phyloP scores from a whole-genome alignment of 2,797 vertebrate genomes.

The Ateles fusciceps region DNA sequence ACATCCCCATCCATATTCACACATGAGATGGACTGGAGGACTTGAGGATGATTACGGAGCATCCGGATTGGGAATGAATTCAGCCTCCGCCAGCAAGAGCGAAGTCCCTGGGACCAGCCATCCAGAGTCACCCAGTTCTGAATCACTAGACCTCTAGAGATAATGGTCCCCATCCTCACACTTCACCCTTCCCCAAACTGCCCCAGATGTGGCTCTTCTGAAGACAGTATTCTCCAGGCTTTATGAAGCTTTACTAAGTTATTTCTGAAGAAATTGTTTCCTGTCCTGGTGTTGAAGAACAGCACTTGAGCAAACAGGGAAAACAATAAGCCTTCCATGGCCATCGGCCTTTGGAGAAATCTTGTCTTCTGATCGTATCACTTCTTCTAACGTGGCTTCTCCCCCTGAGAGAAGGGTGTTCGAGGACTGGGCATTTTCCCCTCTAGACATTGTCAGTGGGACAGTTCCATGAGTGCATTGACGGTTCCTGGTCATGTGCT shows the following conservation, averaged over 20 bases:
- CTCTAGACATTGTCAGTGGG: fast-evolving
- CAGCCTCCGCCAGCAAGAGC: background rate
- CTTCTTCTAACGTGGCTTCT: background rate
- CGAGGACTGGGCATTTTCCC: background rate
- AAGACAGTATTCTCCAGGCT: background rate
- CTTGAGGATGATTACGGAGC: fast-evolving
- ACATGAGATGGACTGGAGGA: background rate
- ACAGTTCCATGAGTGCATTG: fast-evolving
- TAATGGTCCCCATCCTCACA: fast-evolving
- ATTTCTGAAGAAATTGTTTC: background rate
- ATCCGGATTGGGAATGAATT: background rate
- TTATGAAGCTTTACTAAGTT: background rate
- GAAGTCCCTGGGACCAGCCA: background rate
- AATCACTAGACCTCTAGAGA: background rate
- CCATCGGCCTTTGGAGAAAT: background rate
- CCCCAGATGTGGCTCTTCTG: background rate
- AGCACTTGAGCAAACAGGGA: background rate
- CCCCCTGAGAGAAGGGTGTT: background rate
- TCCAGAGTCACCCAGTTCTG: background rate
- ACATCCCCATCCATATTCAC: background rate
- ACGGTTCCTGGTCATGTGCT: fast-evolving
- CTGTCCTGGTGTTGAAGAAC: background rate
- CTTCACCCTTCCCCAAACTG: background rate
- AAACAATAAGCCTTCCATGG: background rate
- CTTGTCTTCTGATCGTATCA: background rate